Base-by-base conservation (phyloP, 2,888 invertebrate genomes). In the Luffia ferchaultella region DNA sequence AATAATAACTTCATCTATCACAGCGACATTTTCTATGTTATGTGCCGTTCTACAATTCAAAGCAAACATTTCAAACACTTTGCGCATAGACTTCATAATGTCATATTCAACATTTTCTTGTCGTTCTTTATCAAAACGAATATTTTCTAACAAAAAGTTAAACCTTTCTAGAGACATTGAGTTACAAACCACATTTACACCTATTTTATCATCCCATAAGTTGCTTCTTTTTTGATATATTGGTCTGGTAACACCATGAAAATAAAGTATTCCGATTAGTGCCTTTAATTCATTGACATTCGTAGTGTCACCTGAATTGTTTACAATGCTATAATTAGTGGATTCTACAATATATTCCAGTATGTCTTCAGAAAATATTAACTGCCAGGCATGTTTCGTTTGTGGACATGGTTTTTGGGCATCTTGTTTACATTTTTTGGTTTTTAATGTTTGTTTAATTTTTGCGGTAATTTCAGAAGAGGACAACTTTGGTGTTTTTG, bases 11-110 rank as follows among this genome's bases (percentile, higher is more conserved):
- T 84, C 83, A 66, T 83, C 84, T 57, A 83, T 63, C 42, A 79
- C 76, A 3, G 64, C 73, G 42, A 62, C 56, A 53, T 68, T 68
- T 40, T 68, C 68, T 44, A 76, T 64, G 30, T 73, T 68, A 54
- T 68, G 67, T 49, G 70, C 65, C 52, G 68, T 70, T 60, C 78
- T 70, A 56, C 83, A 80, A 61, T 84, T 84, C 60, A 73, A 62
- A 20, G 77, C 70, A 54, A 85, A 84, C 52, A 76, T 76, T 59
- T 84, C 79, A 54, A 85, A 77, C 2, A 79, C 68, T 62, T 76
- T 73, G 44, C 79, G 67, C 52, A 82, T 76, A 9, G 75, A 71
- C 57, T 68, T 76, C 73, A 85, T 76, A 17, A 68, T 60, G 55
- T 80, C 76, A 50, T 65, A 67, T 52, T 70, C 68, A 47, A 72